A percentile compares a stretch with the other conserved stretches of the same genome.
phyloP scores from a whole-genome alignment of 2,797 vertebrate genomes.

The Helarctos malayanus region DNA sequence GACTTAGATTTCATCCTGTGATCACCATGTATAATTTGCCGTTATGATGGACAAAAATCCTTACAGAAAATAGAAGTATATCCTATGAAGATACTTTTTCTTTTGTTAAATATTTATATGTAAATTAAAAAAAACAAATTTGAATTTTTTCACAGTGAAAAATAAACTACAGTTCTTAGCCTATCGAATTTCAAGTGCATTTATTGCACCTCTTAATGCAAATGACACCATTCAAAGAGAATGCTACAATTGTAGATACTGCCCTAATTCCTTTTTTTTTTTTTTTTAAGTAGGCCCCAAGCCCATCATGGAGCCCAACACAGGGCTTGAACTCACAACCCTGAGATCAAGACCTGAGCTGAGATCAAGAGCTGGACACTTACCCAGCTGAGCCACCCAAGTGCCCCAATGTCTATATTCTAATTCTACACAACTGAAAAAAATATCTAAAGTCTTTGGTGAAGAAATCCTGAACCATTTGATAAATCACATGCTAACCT shows the following conservation, averaged over 20 bases:
- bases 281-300: background rate
- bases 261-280: background rate
- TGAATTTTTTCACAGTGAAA: background rate
- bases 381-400: background rate
- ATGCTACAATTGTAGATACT: background rate
- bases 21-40: background rate
- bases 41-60: background rate
- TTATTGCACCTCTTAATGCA: background rate
- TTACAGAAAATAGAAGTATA: background rate
- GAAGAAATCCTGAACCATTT: slow-evolving; percentile 5
- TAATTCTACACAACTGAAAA: background rate
- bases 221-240: slow-evolving; percentile 22
- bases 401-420: background rate
- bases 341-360: background rate
- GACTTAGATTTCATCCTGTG: background rate
- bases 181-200: background rate
- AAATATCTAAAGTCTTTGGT: background rate
- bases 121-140: background rate
- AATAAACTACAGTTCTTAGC: background rate
- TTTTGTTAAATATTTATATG: background rate
- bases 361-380: background rate
- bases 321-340: background rate
- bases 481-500: background rate
- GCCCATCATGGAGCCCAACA: background rate
- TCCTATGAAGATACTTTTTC: background rate